phyloP scores from a whole-genome alignment of 2,113 vertebrate species.

The Nannospalax galili region DNA sequence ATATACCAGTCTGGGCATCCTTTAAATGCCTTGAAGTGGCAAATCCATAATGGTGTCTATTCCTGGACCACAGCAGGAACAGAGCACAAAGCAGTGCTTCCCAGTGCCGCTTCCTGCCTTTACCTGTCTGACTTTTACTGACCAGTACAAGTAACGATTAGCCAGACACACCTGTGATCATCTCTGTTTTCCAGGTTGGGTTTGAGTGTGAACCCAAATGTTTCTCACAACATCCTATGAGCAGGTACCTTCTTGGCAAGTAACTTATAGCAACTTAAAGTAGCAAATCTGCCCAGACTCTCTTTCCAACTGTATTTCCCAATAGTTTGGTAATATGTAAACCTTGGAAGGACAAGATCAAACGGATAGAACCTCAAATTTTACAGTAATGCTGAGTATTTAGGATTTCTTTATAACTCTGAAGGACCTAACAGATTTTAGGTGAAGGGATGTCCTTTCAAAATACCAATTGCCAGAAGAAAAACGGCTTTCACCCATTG shows the following conservation, averaged over 20 bases:
- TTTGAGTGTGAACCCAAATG: background rate
- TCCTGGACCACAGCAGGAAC: background rate
- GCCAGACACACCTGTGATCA: background rate
- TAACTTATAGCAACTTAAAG: background rate
- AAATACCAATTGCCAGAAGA: background rate
- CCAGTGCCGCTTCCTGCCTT: background rate
- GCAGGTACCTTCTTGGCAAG: background rate
- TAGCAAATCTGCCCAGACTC: background rate
- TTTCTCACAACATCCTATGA: background rate
- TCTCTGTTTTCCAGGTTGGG: background rate
- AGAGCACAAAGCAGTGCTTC: background rate
- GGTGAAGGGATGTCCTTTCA: background rate
- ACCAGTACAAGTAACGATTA: background rate
- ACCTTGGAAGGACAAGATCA: slow-evolving; percentile 1
- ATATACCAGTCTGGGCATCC: background rate
- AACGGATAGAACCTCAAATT: background rate
- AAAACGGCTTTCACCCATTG: background rate
- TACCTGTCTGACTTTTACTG: background rate
- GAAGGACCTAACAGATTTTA: background rate
- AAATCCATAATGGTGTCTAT: background rate
- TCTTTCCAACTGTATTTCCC: background rate
- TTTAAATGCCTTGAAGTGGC: background rate
- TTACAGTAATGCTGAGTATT: background rate
- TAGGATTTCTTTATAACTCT: background rate
- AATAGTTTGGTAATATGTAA: background rate